Evolutionary conservation across 1,140 invertebrate species (phyloP).

Genomic region (Diorhabda carinulata): DNA sequence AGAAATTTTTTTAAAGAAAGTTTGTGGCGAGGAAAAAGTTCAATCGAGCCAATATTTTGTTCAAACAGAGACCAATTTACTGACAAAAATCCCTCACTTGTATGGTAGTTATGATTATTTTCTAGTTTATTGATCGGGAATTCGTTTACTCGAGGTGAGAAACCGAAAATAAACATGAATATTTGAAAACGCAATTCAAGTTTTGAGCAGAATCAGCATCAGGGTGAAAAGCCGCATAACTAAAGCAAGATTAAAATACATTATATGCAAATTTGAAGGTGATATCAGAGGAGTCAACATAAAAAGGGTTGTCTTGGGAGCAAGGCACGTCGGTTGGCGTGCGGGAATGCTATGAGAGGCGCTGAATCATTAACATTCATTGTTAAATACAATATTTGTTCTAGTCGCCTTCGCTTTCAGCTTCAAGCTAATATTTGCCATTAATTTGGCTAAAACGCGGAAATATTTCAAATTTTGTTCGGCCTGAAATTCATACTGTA

Average conservation of each 20-base stretch:
- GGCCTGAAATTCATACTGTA: slow-evolving; percentile 22
- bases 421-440: slow-evolving; percentile 36
- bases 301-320: slow-evolving; percentile 34
- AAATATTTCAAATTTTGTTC: slow-evolving; percentile 29
- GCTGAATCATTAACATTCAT: slow-evolving; percentile 36
- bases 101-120: too few relatives aligned
- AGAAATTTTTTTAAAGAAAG: too few relatives aligned
- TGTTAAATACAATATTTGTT: slow-evolving; percentile 39
- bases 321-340: slow-evolving; percentile 1
- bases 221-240: not conserved
- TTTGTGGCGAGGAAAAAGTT: too few relatives aligned
- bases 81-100: too few relatives aligned
- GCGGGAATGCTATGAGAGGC: slow-evolving; percentile 14
- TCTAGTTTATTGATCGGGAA: not conserved
- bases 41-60: too few relatives aligned
- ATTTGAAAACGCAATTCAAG: slow-evolving; percentile 2
- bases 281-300: slow-evolving; percentile 35
- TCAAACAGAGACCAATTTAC: too few relatives aligned
- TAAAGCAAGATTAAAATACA: slow-evolving; percentile 14
- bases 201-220: not conserved
- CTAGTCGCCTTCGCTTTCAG: slow-evolving; percentile 34
- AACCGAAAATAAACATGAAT: slow-evolving; percentile 1
- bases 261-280: slow-evolving; percentile 37
- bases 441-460: slow-evolving; percentile 35
- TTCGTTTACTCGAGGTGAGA: not conserved